Conservation (phyloP, 2,888 invertebrate species). For the Drosophila robusta region DNA sequence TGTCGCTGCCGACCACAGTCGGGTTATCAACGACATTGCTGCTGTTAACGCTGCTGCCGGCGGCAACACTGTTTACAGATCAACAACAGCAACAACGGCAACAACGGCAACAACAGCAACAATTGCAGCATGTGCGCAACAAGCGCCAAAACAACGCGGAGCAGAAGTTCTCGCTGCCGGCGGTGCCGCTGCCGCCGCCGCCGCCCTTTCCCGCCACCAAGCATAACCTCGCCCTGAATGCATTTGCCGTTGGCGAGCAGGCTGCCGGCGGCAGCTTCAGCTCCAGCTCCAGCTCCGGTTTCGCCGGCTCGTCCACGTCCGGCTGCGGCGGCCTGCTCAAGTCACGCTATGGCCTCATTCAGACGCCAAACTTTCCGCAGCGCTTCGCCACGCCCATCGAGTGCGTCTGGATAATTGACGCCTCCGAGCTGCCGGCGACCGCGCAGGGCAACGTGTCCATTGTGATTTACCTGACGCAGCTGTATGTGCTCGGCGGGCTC, state of each 20-base stretch:
- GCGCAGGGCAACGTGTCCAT: constrained; percentile 88
- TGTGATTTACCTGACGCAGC: constrained; percentile 94
- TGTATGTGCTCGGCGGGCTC: constrained; percentile 92
- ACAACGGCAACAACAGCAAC: constrained; percentile 10
- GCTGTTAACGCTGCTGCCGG: constrained; percentile 51
- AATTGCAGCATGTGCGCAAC: constrained; percentile 29
- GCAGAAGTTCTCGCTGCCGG: constrained; percentile 76
- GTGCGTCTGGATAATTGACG: constrained; percentile 95
- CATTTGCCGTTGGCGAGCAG: constrained; percentile 61
- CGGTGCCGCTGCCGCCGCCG: constrained; percentile 81
- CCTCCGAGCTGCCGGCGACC: constrained; percentile 87
- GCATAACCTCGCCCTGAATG: constrained; percentile 71
- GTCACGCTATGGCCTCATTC: constrained; percentile 89
- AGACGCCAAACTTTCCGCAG: constrained; percentile 94
- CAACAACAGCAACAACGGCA: constrained; percentile 29
- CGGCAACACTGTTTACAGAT: constrained; percentile 46
- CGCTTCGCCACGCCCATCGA: constrained; percentile 92
- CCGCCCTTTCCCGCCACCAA: constrained; percentile 73
- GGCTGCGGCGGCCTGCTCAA: constrained; percentile 89
- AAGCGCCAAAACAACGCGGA: constrained; percentile 55
- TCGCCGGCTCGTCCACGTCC: constrained; percentile 29
- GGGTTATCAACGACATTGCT: constrained; percentile 65
- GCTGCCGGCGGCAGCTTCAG: constrained; percentile 13
- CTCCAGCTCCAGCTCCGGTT: neutral
- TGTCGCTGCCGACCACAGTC: constrained; percentile 66